Percentiles rank a stretch among this genome's conserved stretches.
Evolutionary conservation across 2,797 vertebrate species (phyloP).

Genomic region (Pangasius sanitwongsei): DNA sequence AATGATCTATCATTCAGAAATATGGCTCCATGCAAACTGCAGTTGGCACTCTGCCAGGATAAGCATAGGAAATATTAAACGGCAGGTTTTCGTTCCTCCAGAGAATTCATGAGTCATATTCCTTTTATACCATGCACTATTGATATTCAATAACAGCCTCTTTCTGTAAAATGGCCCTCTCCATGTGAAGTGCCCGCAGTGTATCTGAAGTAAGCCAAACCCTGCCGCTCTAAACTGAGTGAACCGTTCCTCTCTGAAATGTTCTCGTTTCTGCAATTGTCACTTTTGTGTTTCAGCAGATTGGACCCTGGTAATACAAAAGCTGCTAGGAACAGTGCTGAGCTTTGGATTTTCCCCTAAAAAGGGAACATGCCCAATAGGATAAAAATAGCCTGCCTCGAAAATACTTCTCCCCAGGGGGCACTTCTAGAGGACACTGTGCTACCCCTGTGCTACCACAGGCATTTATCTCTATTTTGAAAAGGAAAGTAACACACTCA

Average conservation of each 20-base stretch:
- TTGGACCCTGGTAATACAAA: conserved; percentile 54
- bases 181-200: conserved; percentile 13
- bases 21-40: conserved; percentile 14
- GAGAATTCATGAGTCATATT: conserved; percentile 21
- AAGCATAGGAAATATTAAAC: conserved; percentile 20
- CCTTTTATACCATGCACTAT: conserved; percentile 3
- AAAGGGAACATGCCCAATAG: conserved; percentile 47
- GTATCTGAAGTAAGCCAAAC: conserved; percentile 18
- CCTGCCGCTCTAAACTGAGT: conserved; percentile 12
- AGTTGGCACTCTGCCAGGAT: not conserved
- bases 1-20: conserved; percentile 3
- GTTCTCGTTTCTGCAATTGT: conserved; percentile 24
- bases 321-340: conserved; percentile 43
- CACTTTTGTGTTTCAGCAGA: conserved; percentile 11
- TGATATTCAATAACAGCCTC: conserved; percentile 10
- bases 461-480: conserved; percentile 2
- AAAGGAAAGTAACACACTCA: not conserved
- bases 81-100: not conserved
- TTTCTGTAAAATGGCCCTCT: conserved; percentile 19
- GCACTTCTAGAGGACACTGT: conserved; percentile 36
- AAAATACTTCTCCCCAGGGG: conserved; percentile 36
- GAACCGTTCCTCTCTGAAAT: conserved; percentile 24
- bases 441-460: conserved; percentile 6
- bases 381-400: conserved; percentile 56
- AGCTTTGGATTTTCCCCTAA: conserved; percentile 44